These are phyloP conservation scores for Drosophila nikananu DNA, from an alignment of 1,140 invertebrate genomes.

Conservation along the genomic window DNA sequence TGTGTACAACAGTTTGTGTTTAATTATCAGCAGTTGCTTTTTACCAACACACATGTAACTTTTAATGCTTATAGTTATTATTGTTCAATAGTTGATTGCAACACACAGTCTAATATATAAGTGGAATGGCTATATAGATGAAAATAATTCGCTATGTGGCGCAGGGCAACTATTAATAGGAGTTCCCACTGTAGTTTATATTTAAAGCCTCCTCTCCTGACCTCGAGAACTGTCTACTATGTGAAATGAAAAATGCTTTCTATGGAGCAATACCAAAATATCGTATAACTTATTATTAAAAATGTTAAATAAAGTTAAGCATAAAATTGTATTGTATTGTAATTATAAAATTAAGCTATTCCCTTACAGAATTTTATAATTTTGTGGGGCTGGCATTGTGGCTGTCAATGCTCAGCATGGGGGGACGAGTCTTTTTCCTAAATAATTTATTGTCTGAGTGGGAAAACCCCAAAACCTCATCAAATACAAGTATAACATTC, in stretches of 20 bases:
- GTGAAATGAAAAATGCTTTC: conserved; percentile 12
- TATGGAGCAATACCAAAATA: conserved; percentile 20
- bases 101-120: conserved; percentile 15
- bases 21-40: conserved; percentile 20
- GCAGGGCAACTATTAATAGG: conserved; percentile 34
- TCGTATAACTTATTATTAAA: conserved; percentile 11
- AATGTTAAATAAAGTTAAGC: background rate
- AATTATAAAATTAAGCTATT: background rate
- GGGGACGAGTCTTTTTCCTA: background rate
- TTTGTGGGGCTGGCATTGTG: conserved; percentile 23
- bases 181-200: conserved; percentile 37
- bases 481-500: conserved; percentile 44
- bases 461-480: conserved; percentile 13
- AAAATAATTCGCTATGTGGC: conserved; percentile 23
- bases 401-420: conserved; percentile 35
- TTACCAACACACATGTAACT: conserved; percentile 17
- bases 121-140: conserved; percentile 14
- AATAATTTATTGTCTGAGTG: conserved; percentile 28
- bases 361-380: conserved; percentile 1
- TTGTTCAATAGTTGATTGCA: conserved; percentile 40
- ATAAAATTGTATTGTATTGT: background rate
- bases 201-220: conserved; percentile 18
- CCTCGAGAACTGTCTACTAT: conserved; percentile 8
- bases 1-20: conserved; percentile 14
- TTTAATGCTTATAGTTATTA: conserved; percentile 15